Evolutionary conservation across 2,113 vertebrate species (phyloP), one percentile per base, ranked within the genome.

Genomic region (Microtus ochrogaster): DNA sequence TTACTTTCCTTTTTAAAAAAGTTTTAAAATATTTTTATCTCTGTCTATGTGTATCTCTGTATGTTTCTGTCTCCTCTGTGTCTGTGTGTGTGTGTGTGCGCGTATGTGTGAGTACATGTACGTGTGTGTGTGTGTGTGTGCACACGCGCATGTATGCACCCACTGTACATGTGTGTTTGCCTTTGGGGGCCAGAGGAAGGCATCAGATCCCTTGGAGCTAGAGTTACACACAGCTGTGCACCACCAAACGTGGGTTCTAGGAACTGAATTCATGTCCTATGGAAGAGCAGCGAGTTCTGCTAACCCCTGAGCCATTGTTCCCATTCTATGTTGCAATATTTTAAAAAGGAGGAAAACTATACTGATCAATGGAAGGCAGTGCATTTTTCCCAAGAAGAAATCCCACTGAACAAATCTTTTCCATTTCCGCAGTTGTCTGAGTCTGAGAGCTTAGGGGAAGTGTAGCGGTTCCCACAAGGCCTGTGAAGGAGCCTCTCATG

Each of bases 61-160:
- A n/a, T 55, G 52, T 55, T 17, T 55, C 55, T 55, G 55, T 58
- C 55, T 58, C 55, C 5, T 58, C 55, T 33, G 13, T 30, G 1
- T 44, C 44, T 44, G 44, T 44, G 44, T 66, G 0, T 66, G 9
- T 65, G 8, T 68, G 10, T 41, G n/a, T 41, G 72, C 2, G 49
- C 11, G 49, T 52, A 52, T 52, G 49, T 52, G 49, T 52, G 49
- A 24, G n/a, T 26, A 16, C 16, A 17, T 55, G 52, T 16, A 17
- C 14, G 47, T 47, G 47, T 47, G 47, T 44, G 44, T 49, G 44
- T 49, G 33, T 17, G 68, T 70, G 66, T 33, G 33, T 36, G 33
- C 6, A 5, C 33, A 12, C 0, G 30, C 30, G 13, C 28, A 6
- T 17, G 12, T 5, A 33, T 12, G 30, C 66, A 33, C 0, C 1